These are phyloP conservation scores for Trachurus trachurus DNA, from an alignment of 2,797 vertebrate genomes.

Conservation along the genomic window DNA sequence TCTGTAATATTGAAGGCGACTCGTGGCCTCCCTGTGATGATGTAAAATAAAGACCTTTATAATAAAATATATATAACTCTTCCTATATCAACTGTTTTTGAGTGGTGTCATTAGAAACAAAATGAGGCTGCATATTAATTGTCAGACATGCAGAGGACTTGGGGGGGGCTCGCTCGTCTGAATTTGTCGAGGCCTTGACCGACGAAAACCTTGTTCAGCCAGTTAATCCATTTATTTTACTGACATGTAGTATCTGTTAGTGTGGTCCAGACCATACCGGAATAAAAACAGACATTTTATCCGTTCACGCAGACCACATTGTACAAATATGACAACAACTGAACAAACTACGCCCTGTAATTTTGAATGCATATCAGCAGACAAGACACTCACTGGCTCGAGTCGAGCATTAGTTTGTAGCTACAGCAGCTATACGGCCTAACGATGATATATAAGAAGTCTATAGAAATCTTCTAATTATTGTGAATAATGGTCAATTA, in stretches of 20 bases:
- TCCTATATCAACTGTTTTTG: accelerated
- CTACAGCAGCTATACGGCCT: too few species aligned
- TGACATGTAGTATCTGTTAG: not conserved
- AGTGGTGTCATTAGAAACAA: not conserved
- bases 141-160: not conserved
- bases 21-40: not conserved
- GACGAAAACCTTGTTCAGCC: not conserved
- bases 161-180: not conserved
- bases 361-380: not conserved
- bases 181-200: not conserved
- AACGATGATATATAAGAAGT: not conserved
- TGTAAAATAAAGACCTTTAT: not conserved
- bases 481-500: not conserved
- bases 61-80: not conserved
- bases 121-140: too few species aligned
- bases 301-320: not conserved
- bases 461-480: too few species aligned
- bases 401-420: too few species aligned
- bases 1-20: not conserved
- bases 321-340: not conserved
- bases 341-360: not conserved
- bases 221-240: not conserved
- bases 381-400: too few species aligned
- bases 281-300: not conserved
- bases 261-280: not conserved